Evolutionary conservation across 23 tunicate genomes (phyloP), one percentile per base, ranked within the genome.

Genomic region (Pegea sp.): DNA sequence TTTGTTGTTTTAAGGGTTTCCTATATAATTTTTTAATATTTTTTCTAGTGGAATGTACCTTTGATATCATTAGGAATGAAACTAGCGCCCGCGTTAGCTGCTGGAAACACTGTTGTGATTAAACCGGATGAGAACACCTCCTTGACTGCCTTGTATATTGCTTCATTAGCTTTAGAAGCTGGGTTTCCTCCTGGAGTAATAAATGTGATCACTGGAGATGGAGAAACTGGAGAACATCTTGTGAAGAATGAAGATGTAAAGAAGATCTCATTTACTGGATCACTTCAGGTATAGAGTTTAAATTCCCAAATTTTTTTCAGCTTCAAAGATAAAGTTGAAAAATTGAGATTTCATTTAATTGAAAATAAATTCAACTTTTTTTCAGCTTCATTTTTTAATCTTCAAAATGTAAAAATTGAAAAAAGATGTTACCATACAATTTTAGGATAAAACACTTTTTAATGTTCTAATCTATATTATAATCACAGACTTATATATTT

Each of bases 81-180:
- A 34, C 38, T 84, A 7, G 81, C 76, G 7, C 84, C 95, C 1
- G 95, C 95, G 4, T 59, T 84, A 22, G 64, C 72, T 33, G 68
- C 76, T 51, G 95, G 95, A 18, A 84, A 84, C 72, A 73, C 95
- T 2, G 76, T 84, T 1, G 62, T 84, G 1, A 57, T 84, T 22
- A 84, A 84, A 34, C 95, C 95, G n/a, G 64, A 70, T 34, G 84
- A 84, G 42, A 65, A 72, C 22, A 84, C 95, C 19, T 77, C 95
- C 11, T 64, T 84, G 19, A 67, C 95, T 18, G 67, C 84, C 33
- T 72, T 84, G 11, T 84, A 53, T 42, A 24, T 84, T 23, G 95
- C 95, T 0, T 67, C 84, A 2, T 59, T 84, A 48, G 70, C 76
- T 3, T 52, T 67, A 74, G 76, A 73, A 42, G 95, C 95, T 22